A percentile compares a stretch with the other conserved stretches of the same genome.
phyloP scores from a whole-genome alignment of 1,140 invertebrate species.

The Euwallacea fornicatus region DNA sequence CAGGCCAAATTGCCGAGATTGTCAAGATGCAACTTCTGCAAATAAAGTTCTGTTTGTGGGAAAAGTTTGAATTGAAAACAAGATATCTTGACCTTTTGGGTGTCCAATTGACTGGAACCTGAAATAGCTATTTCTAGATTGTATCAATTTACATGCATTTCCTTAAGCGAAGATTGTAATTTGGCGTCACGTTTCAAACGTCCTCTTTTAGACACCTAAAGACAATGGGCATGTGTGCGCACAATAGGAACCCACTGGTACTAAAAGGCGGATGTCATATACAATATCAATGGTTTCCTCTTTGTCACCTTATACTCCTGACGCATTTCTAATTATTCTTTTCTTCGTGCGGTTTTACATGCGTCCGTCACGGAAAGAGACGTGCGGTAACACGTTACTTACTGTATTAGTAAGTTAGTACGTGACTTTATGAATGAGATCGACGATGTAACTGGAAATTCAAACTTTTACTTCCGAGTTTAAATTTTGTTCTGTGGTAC shows the following conservation, averaged over 20 bases:
- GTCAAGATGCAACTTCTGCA: too few species aligned
- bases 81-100: too few species aligned
- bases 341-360: background rate
- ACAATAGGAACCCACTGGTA: conserved; percentile 6
- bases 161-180: conserved; percentile 8
- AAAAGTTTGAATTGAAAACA: too few species aligned
- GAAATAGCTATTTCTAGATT: background rate
- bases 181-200: conserved; percentile 17
- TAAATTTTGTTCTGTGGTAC: too few species aligned
- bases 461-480: too few species aligned
- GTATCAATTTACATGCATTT: background rate
- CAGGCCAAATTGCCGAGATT: conserved; percentile 11
- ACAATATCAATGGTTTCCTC: background rate
- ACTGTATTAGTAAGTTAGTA: too few species aligned
- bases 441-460: too few species aligned
- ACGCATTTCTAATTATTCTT: background rate
- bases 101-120: background rate
- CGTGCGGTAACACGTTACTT: too few species aligned
- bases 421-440: too few species aligned
- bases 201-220: background rate
- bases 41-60: too few species aligned
- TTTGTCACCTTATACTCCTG: background rate
- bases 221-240: background rate
- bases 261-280: conserved; percentile 3
- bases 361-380: background rate